Evolutionary conservation across 1,140 invertebrate species (phyloP), one percentile per base, ranked within the genome.

Genomic region (Theocolax elegans): DNA sequence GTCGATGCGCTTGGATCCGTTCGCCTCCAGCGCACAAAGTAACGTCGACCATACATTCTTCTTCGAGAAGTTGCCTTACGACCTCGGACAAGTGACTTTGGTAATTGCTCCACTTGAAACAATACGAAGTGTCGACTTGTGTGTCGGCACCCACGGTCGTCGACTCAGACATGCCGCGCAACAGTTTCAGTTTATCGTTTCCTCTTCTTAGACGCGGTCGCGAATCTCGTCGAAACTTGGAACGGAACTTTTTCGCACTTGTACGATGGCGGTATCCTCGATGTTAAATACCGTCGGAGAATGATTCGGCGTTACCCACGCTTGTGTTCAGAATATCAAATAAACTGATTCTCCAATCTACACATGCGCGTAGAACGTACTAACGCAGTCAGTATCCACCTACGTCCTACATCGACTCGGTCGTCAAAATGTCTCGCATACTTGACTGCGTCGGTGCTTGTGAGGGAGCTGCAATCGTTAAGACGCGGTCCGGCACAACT

Each of bases 31-130:
- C 86, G n/a, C 82, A 83, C 15, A 89, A 76, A 8, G 86, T 88
- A 46, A 89, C 87, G 71, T 89, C 88, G 46, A 88, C 86, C 83
- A 89, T 87, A 29, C 81, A 86, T 71, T 88, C 84, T 35, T 87
- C 80, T 0, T 83, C 80, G 9, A 88, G 70, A 6, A 88, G 78
- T 72, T 87, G 83, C 56, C 86, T 81, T 65, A 85, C 80, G 17
- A 86, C 78, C 29, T 80, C 77, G 13, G 83, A 80, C 15, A 87
- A 75, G 70, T 90, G 87, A 62, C 77, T 81, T 49, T 88, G 84
- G 76, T 90, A 88, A 76, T 89, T 85, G 77, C 84, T 87, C 89
- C 89, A 90, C 81, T 88, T 88, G 68, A 90, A 85, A 79, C 85
- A 88, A 66, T 81, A 86, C 9, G 67, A 62, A 1, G 65, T 67